A percentile compares a stretch with the other conserved stretches of the same genome.
phyloP scores from a whole-genome alignment of 2,113 vertebrate genomes.

The Orientallactaga bullata region DNA sequence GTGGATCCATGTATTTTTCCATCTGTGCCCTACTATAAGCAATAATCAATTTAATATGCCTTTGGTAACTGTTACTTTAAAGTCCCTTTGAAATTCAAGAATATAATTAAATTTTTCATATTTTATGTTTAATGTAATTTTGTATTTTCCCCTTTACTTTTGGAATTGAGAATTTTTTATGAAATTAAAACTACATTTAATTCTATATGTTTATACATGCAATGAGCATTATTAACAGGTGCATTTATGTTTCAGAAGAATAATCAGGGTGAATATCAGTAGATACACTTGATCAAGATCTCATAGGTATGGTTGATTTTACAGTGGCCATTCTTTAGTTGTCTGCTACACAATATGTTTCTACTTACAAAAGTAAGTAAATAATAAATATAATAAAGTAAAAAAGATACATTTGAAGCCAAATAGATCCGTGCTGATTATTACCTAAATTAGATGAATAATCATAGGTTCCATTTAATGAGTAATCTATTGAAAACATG shows the following conservation, averaged over 20 bases:
- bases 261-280: neutral
- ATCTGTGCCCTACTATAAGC: neutral
- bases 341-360: neutral
- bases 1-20: neutral
- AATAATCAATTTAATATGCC: neutral
- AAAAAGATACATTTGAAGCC: constrained; percentile 8
- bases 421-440: neutral
- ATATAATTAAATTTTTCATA: neutral
- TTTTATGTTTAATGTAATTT: neutral
- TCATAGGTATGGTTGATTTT: neutral
- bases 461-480: neutral
- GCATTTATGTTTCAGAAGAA: neutral
- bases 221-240: neutral
- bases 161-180: neutral
- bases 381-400: neutral
- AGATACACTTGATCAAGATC: neutral
- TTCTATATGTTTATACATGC: neutral
- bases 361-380: neutral
- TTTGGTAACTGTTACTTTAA: constrained; percentile 21
- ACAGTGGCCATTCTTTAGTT: neutral
- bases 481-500: neutral
- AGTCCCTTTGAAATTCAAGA: neutral
- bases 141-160: neutral
- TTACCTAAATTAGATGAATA: neutral
- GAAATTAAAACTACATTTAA: neutral